Evolutionary conservation across 2,888 invertebrate species (phyloP).

Genomic region (Athalia cordata): DNA sequence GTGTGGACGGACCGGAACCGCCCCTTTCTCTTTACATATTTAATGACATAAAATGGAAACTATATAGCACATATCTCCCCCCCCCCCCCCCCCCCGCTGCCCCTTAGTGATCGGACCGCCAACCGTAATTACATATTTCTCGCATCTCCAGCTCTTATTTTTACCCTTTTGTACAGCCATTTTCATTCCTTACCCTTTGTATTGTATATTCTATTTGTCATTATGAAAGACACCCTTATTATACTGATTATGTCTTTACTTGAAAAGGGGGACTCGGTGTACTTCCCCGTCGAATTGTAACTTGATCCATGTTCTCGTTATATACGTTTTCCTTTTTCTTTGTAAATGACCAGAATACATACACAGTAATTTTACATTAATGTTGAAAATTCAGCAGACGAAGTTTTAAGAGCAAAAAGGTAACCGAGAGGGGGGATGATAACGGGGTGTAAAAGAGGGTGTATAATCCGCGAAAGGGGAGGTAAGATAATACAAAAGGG

Average conservation of each 20-base stretch:
- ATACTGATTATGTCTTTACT: too few relatives aligned
- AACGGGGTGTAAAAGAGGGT: too few relatives aligned
- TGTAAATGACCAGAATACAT: not conserved
- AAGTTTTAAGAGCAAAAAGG: not conserved
- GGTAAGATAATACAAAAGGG: conserved; percentile 42
- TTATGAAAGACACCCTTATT: too few relatives aligned
- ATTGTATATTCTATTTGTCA: too few relatives aligned
- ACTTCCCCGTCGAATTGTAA: not conserved
- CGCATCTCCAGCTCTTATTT: too few relatives aligned
- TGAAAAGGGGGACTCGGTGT: not conserved
- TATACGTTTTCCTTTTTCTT: conserved; percentile 10
- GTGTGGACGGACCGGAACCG: conserved; percentile 41
- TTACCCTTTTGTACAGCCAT: too few relatives aligned
- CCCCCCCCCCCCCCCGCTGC: not conserved
- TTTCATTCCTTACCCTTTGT: too few relatives aligned
- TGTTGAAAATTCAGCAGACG: not conserved
- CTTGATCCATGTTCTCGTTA: not conserved
- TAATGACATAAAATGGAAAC: conserved; percentile 42
- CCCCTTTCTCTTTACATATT: conserved; percentile 44
- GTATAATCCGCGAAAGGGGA: conserved; percentile 22
- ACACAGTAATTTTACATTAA: conserved; percentile 11
- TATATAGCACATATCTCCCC: too few relatives aligned
- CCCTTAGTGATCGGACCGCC: not conserved
- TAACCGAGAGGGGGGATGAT: not conserved
- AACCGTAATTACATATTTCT: too few relatives aligned